Percentiles rank a stretch among this genome's conserved stretches.
These are phyloP conservation scores for Ranitomeya imitator DNA, from an alignment of 2,113 vertebrate species.

Conservation along the genomic window DNA sequence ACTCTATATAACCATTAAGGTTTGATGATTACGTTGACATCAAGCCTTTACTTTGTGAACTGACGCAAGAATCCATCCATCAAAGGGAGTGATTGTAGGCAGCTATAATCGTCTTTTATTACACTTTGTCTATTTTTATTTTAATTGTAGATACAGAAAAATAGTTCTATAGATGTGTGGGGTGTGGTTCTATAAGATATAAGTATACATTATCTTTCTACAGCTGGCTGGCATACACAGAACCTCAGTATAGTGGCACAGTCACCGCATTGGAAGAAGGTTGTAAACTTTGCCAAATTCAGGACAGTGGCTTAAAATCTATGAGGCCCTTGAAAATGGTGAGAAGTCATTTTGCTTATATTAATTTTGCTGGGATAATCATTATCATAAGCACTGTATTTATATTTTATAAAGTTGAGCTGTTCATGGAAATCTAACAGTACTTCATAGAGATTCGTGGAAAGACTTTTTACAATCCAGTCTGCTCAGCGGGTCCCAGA, in stretches of 20 bases:
- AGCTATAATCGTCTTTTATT: not conserved
- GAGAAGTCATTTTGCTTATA: constrained; percentile 55
- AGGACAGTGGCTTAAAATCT: constrained; percentile 74
- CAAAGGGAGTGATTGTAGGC: not conserved
- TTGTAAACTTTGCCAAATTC: constrained; percentile 66
- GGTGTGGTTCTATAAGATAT: not conserved
- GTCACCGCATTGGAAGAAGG: constrained; percentile 75
- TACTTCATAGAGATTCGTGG: too few relatives aligned
- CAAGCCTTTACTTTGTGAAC: not conserved
- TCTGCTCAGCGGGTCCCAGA: too few relatives aligned
- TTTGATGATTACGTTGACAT: not conserved
- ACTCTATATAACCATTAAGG: not conserved
- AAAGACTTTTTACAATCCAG: too few relatives aligned
- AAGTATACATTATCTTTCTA: constrained; percentile 56
- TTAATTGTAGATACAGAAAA: not conserved
- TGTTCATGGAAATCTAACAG: too few relatives aligned
- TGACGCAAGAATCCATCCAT: not conserved
- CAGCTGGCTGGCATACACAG: constrained; percentile 85
- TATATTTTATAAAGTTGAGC: too few relatives aligned
- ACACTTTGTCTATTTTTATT: not conserved
- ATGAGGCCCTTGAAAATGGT: constrained; percentile 82
- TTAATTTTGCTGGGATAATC: not conserved
- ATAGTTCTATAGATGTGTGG: not conserved
- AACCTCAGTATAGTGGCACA: constrained; percentile 78
- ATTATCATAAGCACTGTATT: too few relatives aligned